Conservation (phyloP, 2,888 invertebrate genomes). For the Spilosoma lubricipeda region DNA sequence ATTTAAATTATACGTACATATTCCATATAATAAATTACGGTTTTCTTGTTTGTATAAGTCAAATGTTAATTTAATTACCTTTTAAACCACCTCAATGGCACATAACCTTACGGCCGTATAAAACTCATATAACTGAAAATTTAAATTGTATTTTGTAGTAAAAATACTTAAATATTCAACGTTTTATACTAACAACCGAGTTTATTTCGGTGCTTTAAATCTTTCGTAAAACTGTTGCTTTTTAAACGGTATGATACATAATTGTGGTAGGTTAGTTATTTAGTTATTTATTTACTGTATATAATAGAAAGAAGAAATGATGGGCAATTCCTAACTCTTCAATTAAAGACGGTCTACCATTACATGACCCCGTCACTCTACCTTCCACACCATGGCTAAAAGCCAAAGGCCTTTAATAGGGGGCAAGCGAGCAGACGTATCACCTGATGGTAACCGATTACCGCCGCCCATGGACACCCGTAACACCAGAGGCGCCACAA, state of each 20-base stretch:
- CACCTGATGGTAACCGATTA: no score
- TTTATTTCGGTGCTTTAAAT: neutral
- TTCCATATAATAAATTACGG: no score
- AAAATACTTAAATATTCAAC: neutral
- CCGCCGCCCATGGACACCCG: no score
- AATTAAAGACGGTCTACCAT: no score
- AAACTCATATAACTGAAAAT: neutral
- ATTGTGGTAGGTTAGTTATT: conserved; percentile 1
- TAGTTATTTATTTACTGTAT: neutral
- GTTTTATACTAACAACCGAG: neutral
- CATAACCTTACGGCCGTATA: neutral
- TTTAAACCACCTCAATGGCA: neutral
- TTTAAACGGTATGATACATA: neutral
- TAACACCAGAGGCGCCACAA: no score
- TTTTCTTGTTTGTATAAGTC: neutral
- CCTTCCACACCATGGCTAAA: no score
- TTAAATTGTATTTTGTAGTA: neutral
- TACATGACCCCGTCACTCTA: no score
- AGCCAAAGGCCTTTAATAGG: no score
- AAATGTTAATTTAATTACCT: neutral
- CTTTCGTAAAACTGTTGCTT: neutral
- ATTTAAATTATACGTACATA: no score
- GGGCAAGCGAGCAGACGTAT: no score
- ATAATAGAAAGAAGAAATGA: neutral
- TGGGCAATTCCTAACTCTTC: no score